Evolutionary conservation across 2,113 vertebrate genomes (phyloP).

Genomic region (Sebastes fasciatus): DNA sequence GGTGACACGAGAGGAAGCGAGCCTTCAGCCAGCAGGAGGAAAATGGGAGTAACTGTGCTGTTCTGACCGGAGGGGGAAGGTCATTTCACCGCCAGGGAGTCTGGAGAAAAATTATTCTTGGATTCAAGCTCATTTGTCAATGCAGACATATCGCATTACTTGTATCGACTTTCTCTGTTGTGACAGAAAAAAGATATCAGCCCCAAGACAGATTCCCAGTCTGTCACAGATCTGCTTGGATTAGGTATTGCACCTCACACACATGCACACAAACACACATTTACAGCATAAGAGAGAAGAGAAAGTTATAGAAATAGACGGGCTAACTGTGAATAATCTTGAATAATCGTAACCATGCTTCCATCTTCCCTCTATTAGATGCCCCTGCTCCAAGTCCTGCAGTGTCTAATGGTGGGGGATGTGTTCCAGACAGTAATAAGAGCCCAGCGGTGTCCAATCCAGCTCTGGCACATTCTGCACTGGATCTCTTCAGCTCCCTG

Average conservation of each 20-base stretch:
- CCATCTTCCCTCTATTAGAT: conserved; percentile 55
- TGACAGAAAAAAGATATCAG: conserved; percentile 81
- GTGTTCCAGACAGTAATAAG: conserved; percentile 59
- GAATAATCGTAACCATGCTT: background rate
- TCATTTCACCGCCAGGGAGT: conserved; percentile 16
- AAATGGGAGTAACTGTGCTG: conserved; percentile 1
- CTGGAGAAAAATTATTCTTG: conserved; percentile 8
- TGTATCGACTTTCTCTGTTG: conserved; percentile 35
- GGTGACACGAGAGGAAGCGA: background rate
- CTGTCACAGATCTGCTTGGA: conserved; percentile 93
- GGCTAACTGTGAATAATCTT: background rate
- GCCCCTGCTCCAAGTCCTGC: conserved; percentile 73
- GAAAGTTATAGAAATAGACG: background rate
- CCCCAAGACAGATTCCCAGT: conserved; percentile 88
- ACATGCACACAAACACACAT: background rate
- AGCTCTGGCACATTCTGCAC: conserved; percentile 87
- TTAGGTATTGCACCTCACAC: conserved; percentile 85
- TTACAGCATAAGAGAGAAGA: background rate
- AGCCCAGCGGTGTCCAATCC: conserved; percentile 68
- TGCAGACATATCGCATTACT: conserved; percentile 9
- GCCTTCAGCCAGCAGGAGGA: background rate
- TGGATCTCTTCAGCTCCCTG: conserved; percentile 91
- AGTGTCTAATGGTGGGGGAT: conserved; percentile 87
- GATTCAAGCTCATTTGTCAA: conserved; percentile 7
- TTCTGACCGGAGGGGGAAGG: conserved; percentile 1